These are phyloP conservation scores for Coremacera marginata DNA, from an alignment of 2,888 invertebrate species.

Conservation along the genomic window DNA sequence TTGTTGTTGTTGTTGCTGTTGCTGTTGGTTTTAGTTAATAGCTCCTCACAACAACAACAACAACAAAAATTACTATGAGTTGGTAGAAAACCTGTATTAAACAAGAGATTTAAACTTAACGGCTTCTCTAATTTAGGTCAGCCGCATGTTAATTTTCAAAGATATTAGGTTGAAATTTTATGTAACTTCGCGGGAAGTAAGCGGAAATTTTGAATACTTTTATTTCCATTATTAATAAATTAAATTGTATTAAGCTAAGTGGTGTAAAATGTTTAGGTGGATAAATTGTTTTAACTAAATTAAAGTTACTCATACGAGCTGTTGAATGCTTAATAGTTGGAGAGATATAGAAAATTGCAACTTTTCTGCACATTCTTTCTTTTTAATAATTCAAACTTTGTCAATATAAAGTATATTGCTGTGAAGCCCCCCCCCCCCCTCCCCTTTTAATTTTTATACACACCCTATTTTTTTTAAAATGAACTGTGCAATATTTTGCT, in stretches of 20 bases:
- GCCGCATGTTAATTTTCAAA: constrained; percentile 17
- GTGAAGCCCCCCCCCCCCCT: too few species aligned
- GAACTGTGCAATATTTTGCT: not conserved
- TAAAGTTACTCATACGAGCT: not conserved
- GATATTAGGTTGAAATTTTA: not conserved
- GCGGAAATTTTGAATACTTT: not conserved
- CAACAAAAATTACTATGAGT: constrained; percentile 6
- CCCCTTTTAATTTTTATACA: not conserved
- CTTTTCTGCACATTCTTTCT: too few species aligned
- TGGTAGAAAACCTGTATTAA: constrained; percentile 13
- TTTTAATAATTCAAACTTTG: too few species aligned
- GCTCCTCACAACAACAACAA: not conserved
- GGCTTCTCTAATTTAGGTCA: constrained; percentile 25
- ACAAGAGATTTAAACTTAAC: constrained; percentile 4
- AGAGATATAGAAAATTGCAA: too few species aligned
- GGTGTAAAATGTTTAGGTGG: not conserved
- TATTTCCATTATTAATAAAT: too few species aligned
- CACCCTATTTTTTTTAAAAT: not conserved
- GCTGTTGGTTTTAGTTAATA: constrained; percentile 24
- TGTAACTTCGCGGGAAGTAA: not conserved
- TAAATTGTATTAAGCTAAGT: not conserved
- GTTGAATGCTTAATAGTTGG: too few species aligned
- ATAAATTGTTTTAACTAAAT: not conserved
- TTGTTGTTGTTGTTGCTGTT: not conserved
- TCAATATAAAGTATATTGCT: too few species aligned